These are phyloP conservation scores for Protobothrops mucrosquamatus DNA, from an alignment of 2,113 vertebrate species.

Conservation along the genomic window DNA sequence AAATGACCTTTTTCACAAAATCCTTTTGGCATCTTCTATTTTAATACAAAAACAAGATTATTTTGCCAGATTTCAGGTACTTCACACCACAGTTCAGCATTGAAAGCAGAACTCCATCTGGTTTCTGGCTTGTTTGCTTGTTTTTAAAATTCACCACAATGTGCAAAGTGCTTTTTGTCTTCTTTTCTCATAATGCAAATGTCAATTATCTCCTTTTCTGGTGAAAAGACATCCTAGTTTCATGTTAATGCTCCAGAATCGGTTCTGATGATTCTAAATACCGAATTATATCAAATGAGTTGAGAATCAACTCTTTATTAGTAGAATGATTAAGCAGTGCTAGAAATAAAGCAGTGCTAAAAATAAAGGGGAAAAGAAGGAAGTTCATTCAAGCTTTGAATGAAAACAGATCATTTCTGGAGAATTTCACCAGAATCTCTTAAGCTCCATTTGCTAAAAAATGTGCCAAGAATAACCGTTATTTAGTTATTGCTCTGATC, in stretches of 20 bases:
- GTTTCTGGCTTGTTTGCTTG: conserved; percentile 10
- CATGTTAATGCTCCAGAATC: conserved; percentile 3
- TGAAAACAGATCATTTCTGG: background rate
- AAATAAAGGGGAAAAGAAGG: background rate
- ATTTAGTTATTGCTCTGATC: background rate
- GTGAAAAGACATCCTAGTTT: conserved; percentile 37
- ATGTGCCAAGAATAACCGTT: background rate
- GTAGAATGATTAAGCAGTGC: background rate
- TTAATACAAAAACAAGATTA: conserved; percentile 7
- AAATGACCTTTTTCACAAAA: conserved; percentile 9
- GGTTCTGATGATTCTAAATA: background rate
- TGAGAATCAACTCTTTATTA: background rate
- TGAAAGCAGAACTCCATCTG: conserved; percentile 9
- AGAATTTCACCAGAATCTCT: background rate
- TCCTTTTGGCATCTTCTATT: conserved; percentile 22
- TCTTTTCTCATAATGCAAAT: conserved; percentile 32
- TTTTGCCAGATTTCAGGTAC: conserved; percentile 6
- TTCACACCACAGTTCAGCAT: conserved; percentile 33
- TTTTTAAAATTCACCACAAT: conserved; percentile 41
- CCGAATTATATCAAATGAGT: background rate
- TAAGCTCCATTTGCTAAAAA: background rate
- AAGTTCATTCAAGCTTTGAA: background rate
- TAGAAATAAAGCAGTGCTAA: background rate
- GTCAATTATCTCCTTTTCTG: conserved; percentile 37
- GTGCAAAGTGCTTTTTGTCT: conserved; percentile 21